phyloP scores from a whole-genome alignment of 2,888 invertebrate genomes.

The Metopia argyrocephala region DNA sequence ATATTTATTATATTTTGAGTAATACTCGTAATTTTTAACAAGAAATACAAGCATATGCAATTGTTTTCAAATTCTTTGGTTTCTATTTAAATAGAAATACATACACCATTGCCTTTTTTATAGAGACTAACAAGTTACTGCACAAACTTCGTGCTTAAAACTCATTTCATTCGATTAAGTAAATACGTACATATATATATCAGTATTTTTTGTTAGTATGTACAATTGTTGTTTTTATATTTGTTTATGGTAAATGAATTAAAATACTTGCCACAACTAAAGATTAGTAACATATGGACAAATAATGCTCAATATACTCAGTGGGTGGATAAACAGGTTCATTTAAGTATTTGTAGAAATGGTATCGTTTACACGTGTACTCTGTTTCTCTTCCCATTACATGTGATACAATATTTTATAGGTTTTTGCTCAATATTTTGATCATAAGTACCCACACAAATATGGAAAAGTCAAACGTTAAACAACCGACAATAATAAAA shows the following conservation, averaged over 20 bases:
- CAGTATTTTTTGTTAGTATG: conserved; percentile 2
- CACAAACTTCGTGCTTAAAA: conserved; percentile 51
- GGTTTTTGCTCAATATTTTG: conserved; percentile 61
- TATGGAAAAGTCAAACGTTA: conserved; percentile 54
- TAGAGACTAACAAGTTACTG: conserved; percentile 4
- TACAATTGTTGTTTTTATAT: background rate
- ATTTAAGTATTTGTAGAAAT: background rate
- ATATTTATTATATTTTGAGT: no score
- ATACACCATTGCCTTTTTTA: conserved; percentile 36
- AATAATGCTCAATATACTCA: conserved; percentile 68
- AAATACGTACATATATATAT: conserved; percentile 30
- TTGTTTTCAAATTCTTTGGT: background rate
- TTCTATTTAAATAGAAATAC: no score
- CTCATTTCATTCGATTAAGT: conserved; percentile 56
- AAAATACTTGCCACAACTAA: conserved; percentile 30
- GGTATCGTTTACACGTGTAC: background rate
- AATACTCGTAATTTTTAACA: no score
- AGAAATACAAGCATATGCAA: no score
- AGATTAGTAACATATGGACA: conserved; percentile 73
- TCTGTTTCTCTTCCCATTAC: background rate
- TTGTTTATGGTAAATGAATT: background rate
- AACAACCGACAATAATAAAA: conserved; percentile 44
- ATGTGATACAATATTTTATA: background rate
- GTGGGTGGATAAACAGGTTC: background rate
- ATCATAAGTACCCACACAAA: conserved; percentile 61